Evolutionary conservation across 1,140 invertebrate genomes (phyloP).

Genomic region (Meloidogyne floridensis): DNA sequence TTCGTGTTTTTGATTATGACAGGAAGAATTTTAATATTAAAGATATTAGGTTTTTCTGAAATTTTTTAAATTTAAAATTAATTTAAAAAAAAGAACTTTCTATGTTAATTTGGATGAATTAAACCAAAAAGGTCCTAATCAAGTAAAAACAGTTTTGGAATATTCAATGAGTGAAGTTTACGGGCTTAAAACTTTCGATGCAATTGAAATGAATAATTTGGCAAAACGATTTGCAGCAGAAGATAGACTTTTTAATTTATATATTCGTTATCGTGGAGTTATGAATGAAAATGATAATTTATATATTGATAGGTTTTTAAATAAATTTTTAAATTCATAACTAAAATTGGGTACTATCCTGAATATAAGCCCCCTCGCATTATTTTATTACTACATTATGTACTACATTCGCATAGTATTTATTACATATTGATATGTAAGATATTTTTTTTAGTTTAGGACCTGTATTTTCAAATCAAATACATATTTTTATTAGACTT

Average conservation of each 20-base stretch:
- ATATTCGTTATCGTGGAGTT: constrained; percentile 34
- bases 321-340: not conserved
- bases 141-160: constrained; percentile 38
- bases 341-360: too few relatives aligned
- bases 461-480: too few relatives aligned
- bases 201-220: constrained; percentile 21
- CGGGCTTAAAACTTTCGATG: constrained; percentile 14
- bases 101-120: constrained; percentile 49
- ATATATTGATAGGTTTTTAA: not conserved
- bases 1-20: constrained; percentile 46
- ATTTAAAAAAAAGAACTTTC: constrained; percentile 46
- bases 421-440: too few relatives aligned
- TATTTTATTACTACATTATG: too few relatives aligned
- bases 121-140: constrained; percentile 39
- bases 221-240: constrained; percentile 15
- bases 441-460: too few relatives aligned
- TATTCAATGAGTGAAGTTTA: constrained; percentile 55
- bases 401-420: too few relatives aligned
- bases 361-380: too few relatives aligned
- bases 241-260: constrained; percentile 24
- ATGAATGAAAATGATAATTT: constrained; percentile 13
- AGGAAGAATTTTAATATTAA: constrained; percentile 31
- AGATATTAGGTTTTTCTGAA: constrained; percentile 42
- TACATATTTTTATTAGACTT: too few relatives aligned
- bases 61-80: not conserved